Base-by-base conservation (phyloP, 2,888 invertebrate species). In the Hesperia comma region DNA sequence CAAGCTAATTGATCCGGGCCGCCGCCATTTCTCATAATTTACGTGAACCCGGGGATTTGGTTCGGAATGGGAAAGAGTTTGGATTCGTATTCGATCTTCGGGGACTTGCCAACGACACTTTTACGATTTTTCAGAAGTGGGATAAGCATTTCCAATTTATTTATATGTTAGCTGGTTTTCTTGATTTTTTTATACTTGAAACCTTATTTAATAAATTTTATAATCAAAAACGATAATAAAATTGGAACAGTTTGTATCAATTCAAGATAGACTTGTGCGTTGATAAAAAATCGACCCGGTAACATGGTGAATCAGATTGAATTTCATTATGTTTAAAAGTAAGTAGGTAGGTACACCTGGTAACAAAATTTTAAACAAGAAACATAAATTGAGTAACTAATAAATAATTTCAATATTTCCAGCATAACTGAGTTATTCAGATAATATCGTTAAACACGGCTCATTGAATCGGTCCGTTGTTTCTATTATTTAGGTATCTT, bases 11-110 rank as follows among this genome's bases (percentile, higher is more conserved):
- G 67, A 67, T 62, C 37, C 67, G 49, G 10, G 37, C 21, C 60
- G 58, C 17, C 53, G 57, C 63, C 69, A 67, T 69, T 69, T 69
- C 54, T 69, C 67, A 63, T 64, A 60, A 61, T 69, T 69, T 67
- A 60, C 32, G n/a, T 14, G 19, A 58, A 58, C 10, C 58, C 57
- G 46, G 61, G 55, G 69, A 67, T 68, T 61, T 51, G 37, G 49
- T 41, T 6, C 43, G 6, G 41, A 64, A 68, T 61, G 60, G 68
- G 26, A 67, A 60, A 64, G 41, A 51, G 51, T 64, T 64, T 19
- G 58, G 55, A 26, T 41, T 64, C 64, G 41, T 51, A 54, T 53
- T 57, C 41, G 19, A 6, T 58, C 58, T 41, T 17, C 15, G 7
- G 58, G 57, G 58, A 40, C 64, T 49, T 17, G 19, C 17, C 2